Evolutionary conservation across 2,113 vertebrate genomes (phyloP), one percentile per base, ranked within the genome.

Genomic region (Vimba vimba): DNA sequence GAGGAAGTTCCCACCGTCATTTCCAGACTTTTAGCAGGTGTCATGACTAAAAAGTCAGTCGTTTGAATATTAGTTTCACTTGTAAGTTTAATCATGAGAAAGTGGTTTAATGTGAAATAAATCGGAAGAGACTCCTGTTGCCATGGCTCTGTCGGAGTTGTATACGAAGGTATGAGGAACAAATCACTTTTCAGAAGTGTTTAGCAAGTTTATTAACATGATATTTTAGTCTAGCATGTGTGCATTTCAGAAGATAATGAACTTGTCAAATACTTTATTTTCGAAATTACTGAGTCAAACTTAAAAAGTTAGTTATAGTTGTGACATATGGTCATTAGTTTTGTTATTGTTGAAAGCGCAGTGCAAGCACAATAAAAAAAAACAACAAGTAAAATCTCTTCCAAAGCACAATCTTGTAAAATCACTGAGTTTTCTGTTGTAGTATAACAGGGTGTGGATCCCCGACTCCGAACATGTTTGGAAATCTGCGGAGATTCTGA

Each of bases 391-490:
- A 9, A 25, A 23, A 15, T 8, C 17, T 68, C 5, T 36, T 71
- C 33, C 45, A 8, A 43, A 27, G 23, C 64, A 27, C 52, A 43
- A 0, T 64, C 17, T 78, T 36, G 2, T 71, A 2, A 12, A 43
- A 47, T 2, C 7, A 3, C 5, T n/a, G 23, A 79, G 39, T 62
- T 30, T 12, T 87, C 0, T 66, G 11, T 47, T 2, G 23, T 68
- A 99, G 98, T 99, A 95, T 93, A 99, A 99, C 91, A 95, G 97
- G 91, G 97, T 99, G 33, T 99, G 98, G 98, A 96, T 99, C 75
- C 96, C 97, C n/a, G 96, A 99, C 91, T 73, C 91, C 1, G 94
- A 97, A 75, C 94, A 97, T 88, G 97, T 99, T 30, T 99, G 98
- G 98, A 96, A 94, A 87, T 98, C 98, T 17, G 98, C 98, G 3